Evolutionary conservation across 2,888 invertebrate genomes (phyloP), one percentile per base, ranked within the genome.

Genomic region (Limulus polyphemus): DNA sequence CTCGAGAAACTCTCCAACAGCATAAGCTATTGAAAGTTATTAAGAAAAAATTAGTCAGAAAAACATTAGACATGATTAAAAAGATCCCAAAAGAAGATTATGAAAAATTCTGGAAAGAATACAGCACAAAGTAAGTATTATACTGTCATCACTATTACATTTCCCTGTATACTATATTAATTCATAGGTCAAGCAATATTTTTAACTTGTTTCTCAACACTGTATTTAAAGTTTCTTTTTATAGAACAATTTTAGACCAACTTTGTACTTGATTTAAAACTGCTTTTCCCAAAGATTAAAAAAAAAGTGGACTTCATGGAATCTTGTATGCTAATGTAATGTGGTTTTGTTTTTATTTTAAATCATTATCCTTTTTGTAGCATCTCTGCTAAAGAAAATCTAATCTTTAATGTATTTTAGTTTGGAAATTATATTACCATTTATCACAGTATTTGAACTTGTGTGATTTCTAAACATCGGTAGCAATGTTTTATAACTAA

Each of bases 11-110:
- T 59, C 82, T 99, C 49, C 99, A 99, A 77, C 99, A 99, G 76
- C 95, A 97, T 80, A 99, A 99, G 77, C 83, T 99, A 11, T 88
- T 99, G 73, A 99, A 99, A 79, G 92, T 99, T 62, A 99, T 99
- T 76, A 95, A 95, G 81, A 99, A 99, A 83, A 99, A 99, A 76
- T 81, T 99, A 64, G 90, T 99, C 14, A 84, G 99, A 58, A 99
- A 99, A 78, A 91, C 90, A 10, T 79, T 98, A 60, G 98, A 98
- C 77, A 95, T 98, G 95, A 85, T 99, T 69, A 97, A 95, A 80
- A 99, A 98, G 79, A 84, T 99, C 66, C 83, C 88, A 59, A 87
- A 87, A 65, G 90, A 88, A 58, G 87, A 90, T 58, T 97, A 90
- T 77, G 84, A 87, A 46, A 85, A 85, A 72, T 98, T 99, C 84